Base-by-base conservation (phyloP, 2,113 vertebrate species). In the Capreolus pygargus region DNA sequence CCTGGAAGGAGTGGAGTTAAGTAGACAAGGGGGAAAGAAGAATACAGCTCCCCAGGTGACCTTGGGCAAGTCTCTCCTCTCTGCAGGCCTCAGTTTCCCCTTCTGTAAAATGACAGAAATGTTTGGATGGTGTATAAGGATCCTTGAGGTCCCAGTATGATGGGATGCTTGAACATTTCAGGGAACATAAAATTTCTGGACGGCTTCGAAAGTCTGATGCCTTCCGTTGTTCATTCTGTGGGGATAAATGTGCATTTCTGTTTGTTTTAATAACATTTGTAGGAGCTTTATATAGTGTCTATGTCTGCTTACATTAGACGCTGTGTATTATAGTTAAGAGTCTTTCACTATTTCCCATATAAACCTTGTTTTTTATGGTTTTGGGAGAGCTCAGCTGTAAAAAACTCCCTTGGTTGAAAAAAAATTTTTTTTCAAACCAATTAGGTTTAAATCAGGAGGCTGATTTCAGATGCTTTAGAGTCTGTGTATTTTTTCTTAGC, bases 161-260 rank as follows among this genome's bases (percentile, higher is more conserved):
- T 0, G 30, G 58, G 33, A 43, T 57, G 3, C 45, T n/a, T n/a
- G 33, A 45, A 47, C 36, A 19, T 61, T 82, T 88, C 50, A 23
- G 89, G 84, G 88, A 89, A 95, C 45, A 10, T 23, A 91, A 30
- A 54, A 28, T 43, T 97, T 55, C 50, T 60, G 52, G 64, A 86
- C 70, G 54, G 74, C 39, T 82, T 61, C 5, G 36, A 28, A 86
- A 90, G 85, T 78, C 90, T 11, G 8, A 86, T 36, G 90, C 84
- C 54, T 92, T 91, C 36, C 27, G 2, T 47, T 91, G 96, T 96
- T 96, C 86, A 93, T 98, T 98, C 95, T 92, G 78, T 76, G 91
- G 96, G 96, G 92, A 98, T 98, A 90, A 97, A 98, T 98, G 97
- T 97, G 97, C 78, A 74, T 98, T 98, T 97, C 95, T 98, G 96